These are phyloP conservation scores for Lophotis ruficrista DNA, from an alignment of 2,113 vertebrate species.

Conservation along the genomic window DNA sequence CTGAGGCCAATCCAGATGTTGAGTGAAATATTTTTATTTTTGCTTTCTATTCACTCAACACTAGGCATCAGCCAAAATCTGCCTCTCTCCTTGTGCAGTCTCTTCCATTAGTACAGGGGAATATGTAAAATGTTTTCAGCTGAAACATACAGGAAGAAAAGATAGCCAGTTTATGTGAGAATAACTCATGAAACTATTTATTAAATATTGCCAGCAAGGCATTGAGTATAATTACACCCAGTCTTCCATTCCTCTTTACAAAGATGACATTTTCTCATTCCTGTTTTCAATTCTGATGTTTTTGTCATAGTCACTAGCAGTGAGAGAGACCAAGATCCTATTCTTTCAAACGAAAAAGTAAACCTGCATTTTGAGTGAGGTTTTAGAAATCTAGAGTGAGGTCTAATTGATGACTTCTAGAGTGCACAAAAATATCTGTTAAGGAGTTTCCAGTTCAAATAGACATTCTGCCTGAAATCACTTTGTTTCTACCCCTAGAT, in stretches of 20 bases:
- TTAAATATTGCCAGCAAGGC: slow-evolving; percentile 42
- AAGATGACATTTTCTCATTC: slow-evolving; percentile 42
- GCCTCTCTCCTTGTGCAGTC: slow-evolving; percentile 27
- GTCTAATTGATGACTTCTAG: not conserved
- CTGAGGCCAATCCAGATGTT: slow-evolving; percentile 58
- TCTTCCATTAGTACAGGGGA: slow-evolving; percentile 19
- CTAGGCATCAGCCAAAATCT: slow-evolving; percentile 32
- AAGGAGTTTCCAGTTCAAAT: not conserved
- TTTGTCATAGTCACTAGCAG: not conserved
- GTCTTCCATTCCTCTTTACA: slow-evolving; percentile 22
- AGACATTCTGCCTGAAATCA: not conserved
- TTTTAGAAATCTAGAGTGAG: not conserved
- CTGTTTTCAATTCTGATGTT: slow-evolving; percentile 2
- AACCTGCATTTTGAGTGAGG: not conserved
- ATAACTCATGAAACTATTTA: slow-evolving; percentile 40
- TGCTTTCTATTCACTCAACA: slow-evolving; percentile 44
- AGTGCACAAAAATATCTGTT: not conserved
- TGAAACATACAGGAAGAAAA: slow-evolving; percentile 28
- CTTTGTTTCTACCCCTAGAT: not conserved
- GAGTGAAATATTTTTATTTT: slow-evolving; percentile 43
- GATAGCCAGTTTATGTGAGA: slow-evolving; percentile 29
- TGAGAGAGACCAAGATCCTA: not conserved
- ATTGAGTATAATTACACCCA: slow-evolving; percentile 37
- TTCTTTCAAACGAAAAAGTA: not conserved
- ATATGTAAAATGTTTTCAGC: slow-evolving; percentile 37